Percentiles rank a stretch among this genome's conserved stretches.
These are phyloP conservation scores for Amphiprion clarkii DNA, from an alignment of 2,797 vertebrate genomes.

Conservation along the genomic window DNA sequence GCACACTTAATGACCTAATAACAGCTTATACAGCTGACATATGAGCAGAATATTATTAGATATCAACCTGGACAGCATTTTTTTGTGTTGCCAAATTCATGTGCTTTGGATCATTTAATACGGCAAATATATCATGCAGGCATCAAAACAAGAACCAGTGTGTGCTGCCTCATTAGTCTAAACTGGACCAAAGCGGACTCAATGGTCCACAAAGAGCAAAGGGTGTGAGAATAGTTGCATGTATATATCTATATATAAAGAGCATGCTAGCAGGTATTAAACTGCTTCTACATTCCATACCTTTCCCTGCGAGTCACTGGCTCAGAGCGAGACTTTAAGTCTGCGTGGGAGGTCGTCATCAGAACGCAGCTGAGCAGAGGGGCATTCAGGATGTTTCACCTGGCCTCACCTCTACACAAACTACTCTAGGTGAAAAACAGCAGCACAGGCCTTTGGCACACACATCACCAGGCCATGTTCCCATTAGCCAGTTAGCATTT, in stretches of 20 bases:
- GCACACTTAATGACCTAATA: neutral
- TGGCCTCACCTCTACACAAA: slow-evolving; percentile 69
- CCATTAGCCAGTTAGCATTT: slow-evolving; percentile 62
- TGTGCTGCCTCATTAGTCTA: slow-evolving; percentile 49
- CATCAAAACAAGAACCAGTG: slow-evolving; percentile 44
- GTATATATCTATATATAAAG: neutral
- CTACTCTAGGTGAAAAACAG: slow-evolving; percentile 63
- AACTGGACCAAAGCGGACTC: slow-evolving; percentile 25
- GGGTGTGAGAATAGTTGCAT: neutral
- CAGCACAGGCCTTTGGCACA: slow-evolving; percentile 72
- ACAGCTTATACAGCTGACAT: neutral
- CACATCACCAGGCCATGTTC: slow-evolving; percentile 49
- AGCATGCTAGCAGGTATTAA: slow-evolving; percentile 8
- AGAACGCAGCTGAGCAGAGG: slow-evolving; percentile 29
- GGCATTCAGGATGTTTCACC: slow-evolving; percentile 55
- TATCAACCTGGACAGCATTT: neutral
- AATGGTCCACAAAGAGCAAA: slow-evolving; percentile 22
- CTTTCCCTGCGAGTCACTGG: slow-evolving; percentile 9
- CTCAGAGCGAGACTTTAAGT: slow-evolving; percentile 29
- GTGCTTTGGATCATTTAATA: slow-evolving; percentile 4
- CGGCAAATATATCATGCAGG: neutral
- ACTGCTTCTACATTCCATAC: slow-evolving; percentile 2
- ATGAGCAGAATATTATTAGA: neutral
- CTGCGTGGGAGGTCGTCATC: slow-evolving; percentile 41
- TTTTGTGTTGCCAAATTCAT: neutral